phyloP scores from a whole-genome alignment of 2,113 vertebrate species.

The Cyanistes caeruleus region DNA sequence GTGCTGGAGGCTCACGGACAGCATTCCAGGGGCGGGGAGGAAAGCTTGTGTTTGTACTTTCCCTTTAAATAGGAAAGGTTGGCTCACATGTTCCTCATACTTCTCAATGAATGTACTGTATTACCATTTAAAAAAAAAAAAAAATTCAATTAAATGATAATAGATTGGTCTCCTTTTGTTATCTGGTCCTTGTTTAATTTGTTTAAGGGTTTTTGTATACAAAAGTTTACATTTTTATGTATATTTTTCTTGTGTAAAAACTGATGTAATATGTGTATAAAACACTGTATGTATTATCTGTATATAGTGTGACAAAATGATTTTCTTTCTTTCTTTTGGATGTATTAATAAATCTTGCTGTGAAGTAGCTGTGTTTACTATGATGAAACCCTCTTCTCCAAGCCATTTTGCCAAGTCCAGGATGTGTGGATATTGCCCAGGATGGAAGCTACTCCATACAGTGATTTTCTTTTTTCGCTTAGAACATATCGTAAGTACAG shows the following conservation, averaged over 20 bases:
- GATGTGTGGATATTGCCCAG: background rate
- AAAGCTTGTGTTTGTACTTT: conserved; percentile 74
- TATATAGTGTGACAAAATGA: conserved; percentile 99
- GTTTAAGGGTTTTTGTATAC: conserved; percentile 99
- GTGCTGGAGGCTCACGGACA: conserved; percentile 21
- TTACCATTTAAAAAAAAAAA: conserved; percentile 86
- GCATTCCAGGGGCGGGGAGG: conserved; percentile 49
- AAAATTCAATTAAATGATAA: conserved; percentile 90
- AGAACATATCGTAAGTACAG: background rate
- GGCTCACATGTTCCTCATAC: conserved; percentile 84
- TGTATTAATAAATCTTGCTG: conserved; percentile 99
- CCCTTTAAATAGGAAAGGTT: conserved; percentile 82
- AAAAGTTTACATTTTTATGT: conserved; percentile 99
- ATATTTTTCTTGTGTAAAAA: conserved; percentile 99
- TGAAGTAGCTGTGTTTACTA: conserved; percentile 84
- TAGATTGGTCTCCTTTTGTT: conserved; percentile 99
- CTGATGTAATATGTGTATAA: conserved; percentile 99
- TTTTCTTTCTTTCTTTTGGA: conserved; percentile 99
- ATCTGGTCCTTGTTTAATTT: conserved; percentile 99
- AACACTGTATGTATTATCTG: conserved; percentile 99
- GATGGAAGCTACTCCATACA: conserved; percentile 2
- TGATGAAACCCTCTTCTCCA: conserved; percentile 25
- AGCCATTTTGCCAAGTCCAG: background rate
- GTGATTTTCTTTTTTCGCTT: background rate
- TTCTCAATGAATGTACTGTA: conserved; percentile 99